A percentile compares a stretch with the other conserved stretches of the same genome.
phyloP scores from a whole-genome alignment of 2,113 vertebrate genomes.

The Anhinga anhinga region DNA sequence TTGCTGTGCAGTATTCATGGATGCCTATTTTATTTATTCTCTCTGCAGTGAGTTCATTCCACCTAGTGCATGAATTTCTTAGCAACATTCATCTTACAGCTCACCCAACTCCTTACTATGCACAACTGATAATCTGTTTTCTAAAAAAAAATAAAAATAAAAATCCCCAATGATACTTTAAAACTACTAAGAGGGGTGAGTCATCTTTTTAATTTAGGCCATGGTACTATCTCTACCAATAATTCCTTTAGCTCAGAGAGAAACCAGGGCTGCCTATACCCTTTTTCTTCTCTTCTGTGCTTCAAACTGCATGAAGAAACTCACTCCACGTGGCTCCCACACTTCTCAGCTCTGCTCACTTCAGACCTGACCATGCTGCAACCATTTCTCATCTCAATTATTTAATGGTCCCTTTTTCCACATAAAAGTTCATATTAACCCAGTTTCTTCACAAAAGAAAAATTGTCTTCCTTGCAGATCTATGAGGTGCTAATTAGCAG shows the following conservation, averaged over 20 bases:
- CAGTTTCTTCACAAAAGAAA: background rate
- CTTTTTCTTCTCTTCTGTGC: background rate
- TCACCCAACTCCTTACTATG: background rate
- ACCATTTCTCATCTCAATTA: background rate
- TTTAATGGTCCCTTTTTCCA: background rate
- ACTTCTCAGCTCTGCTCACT: background rate
- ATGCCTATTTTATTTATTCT: background rate
- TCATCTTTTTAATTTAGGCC: constrained; percentile 5
- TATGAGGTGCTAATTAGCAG: background rate
- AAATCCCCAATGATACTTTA: background rate
- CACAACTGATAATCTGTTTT: background rate
- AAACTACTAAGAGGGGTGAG: background rate
- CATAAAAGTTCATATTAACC: background rate
- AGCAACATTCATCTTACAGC: background rate
- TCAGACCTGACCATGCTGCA: background rate
- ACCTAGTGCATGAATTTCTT: background rate
- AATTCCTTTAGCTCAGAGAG: background rate
- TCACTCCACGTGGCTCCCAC: background rate
- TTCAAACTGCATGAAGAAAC: background rate
- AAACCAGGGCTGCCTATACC: background rate
- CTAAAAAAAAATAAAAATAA: background rate
- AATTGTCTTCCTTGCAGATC: background rate
- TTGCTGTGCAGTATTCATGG: background rate
- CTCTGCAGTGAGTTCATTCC: background rate
- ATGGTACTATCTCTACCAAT: background rate